Conservation (phyloP, 2,113 vertebrate species). For the Campylorhamphus procurvoides region DNA sequence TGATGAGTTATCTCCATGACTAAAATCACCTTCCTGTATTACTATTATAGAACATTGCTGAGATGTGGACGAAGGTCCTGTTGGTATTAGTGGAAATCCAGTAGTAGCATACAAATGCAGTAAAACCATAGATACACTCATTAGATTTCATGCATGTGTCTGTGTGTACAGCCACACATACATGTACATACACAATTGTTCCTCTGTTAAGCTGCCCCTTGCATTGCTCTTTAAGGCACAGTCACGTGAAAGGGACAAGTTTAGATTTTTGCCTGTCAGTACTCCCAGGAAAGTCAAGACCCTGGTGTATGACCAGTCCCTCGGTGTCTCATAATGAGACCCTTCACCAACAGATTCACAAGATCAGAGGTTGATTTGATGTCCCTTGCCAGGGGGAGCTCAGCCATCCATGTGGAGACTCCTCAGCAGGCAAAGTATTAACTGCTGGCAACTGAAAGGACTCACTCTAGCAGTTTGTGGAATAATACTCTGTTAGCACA, state of each 20-base stretch:
- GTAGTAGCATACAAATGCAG: not conserved
- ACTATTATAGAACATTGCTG: not conserved
- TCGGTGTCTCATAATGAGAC: not conserved
- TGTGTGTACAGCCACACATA: fast-evolving
- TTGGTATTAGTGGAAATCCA: not conserved
- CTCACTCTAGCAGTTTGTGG: not conserved
- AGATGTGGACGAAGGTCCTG: not conserved
- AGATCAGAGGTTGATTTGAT: not conserved
- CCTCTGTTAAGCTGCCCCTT: not conserved
- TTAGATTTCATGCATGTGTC: not conserved
- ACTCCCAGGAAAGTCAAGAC: not conserved
- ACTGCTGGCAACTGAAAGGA: not conserved
- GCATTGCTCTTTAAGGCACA: not conserved
- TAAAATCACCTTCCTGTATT: not conserved
- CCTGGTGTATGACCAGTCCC: not conserved
- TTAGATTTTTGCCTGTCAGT: not conserved
- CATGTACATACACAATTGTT: not conserved
- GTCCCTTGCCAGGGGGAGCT: not conserved
- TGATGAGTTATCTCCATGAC: not conserved
- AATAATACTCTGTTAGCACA: not conserved
- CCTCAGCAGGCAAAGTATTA: not conserved
- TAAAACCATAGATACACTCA: not conserved
- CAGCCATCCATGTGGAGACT: not conserved
- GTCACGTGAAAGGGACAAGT: not conserved
- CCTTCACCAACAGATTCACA: not conserved